phyloP scores from a whole-genome alignment of 2,113 vertebrate species.

The Willisornis vidua region DNA sequence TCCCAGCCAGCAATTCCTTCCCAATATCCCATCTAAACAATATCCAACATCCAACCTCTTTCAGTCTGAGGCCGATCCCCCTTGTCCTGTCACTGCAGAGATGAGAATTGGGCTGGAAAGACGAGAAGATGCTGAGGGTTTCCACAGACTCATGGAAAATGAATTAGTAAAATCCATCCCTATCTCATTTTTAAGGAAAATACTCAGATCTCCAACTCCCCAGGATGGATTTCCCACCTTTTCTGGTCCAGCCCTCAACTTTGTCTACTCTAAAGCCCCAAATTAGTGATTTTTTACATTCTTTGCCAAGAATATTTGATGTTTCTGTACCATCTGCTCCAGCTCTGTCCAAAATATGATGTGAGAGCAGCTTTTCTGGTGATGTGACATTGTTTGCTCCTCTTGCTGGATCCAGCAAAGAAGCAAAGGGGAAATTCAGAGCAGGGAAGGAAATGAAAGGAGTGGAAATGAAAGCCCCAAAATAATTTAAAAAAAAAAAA shows the following conservation, averaged over 20 bases:
- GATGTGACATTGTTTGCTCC: neutral
- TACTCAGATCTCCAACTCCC: neutral
- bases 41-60: too few species aligned
- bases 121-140: accelerated
- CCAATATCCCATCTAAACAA: neutral
- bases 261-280: neutral
- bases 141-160: neutral
- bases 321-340: neutral
- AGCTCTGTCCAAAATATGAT: neutral
- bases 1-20: neutral
- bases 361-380: neutral
- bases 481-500: neutral
- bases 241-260: neutral
- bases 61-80: neutral
- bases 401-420: neutral
- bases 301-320: neutral
- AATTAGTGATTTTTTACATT: neutral
- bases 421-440: neutral
- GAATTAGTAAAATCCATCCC: neutral
- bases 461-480: neutral
- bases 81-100: accelerated
- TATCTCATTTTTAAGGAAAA: neutral
- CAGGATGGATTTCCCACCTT: neutral
- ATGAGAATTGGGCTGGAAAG: neutral
- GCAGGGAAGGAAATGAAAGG: neutral